Conservation (phyloP, 2,888 invertebrate species). For the Erannis defoliaria region DNA sequence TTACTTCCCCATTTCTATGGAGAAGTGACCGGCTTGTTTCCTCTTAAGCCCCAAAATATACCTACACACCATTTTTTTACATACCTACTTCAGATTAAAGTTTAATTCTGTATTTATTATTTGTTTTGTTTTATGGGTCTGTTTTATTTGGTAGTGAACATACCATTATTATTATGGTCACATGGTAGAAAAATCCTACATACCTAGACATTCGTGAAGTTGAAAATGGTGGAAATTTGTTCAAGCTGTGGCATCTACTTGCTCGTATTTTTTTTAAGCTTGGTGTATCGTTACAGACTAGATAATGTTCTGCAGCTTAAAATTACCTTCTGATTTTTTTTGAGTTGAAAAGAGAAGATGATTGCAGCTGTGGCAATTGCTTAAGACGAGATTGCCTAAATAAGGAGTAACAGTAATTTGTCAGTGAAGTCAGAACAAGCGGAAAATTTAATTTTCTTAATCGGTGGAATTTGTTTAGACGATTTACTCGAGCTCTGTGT, state of each 20-base stretch:
- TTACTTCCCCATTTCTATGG: too few relatives aligned
- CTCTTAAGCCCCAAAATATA: too few relatives aligned
- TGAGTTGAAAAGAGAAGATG: neutral
- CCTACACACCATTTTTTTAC: too few relatives aligned
- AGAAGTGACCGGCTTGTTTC: too few relatives aligned
- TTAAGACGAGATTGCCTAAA: constrained; percentile 21
- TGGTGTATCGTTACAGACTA: neutral
- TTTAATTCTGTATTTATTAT: too few relatives aligned
- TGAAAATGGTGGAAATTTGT: neutral
- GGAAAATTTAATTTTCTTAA: constrained; percentile 71
- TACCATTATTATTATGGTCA: too few relatives aligned
- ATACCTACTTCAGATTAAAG: too few relatives aligned
- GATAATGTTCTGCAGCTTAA: neutral
- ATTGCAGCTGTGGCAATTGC: constrained; percentile 13
- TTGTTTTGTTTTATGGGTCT: too few relatives aligned
- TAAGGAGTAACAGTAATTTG: constrained; percentile 56
- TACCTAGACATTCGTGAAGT: neutral
- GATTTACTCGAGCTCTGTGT: constrained; percentile 53
- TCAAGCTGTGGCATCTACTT: neutral
- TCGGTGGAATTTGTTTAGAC: constrained; percentile 48
- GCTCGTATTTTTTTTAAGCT: neutral
- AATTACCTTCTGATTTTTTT: neutral
- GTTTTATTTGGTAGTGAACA: too few relatives aligned
- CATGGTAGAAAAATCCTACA: too few relatives aligned
- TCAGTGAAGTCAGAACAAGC: constrained; percentile 56